A percentile compares a stretch with the other conserved stretches of the same genome.
phyloP scores from a whole-genome alignment of 2,797 vertebrate genomes.

The Hirundo rustica region DNA sequence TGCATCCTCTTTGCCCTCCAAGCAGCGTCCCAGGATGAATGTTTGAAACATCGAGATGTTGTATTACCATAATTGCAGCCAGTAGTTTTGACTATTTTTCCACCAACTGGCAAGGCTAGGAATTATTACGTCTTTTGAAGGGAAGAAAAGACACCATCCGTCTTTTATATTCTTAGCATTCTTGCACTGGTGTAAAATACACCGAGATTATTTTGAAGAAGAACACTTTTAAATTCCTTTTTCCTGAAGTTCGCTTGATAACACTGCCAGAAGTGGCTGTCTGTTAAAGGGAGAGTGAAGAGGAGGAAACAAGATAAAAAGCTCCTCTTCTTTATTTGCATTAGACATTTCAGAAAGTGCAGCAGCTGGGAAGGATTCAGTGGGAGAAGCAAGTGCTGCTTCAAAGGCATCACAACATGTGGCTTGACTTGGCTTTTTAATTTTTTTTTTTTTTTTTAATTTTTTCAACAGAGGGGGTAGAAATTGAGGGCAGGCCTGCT shows the following conservation, averaged over 20 bases:
- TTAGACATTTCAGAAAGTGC: not conserved
- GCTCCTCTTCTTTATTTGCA: constrained; percentile 7
- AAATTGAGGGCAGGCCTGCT: not conserved
- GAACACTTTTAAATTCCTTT: constrained; percentile 24
- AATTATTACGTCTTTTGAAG: constrained; percentile 15
- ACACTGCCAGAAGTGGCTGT: not conserved
- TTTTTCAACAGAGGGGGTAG: not conserved
- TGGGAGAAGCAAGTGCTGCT: not conserved
- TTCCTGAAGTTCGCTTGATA: constrained; percentile 9
- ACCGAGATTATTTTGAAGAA: constrained; percentile 31
- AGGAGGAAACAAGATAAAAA: constrained; percentile 43
- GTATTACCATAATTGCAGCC: constrained; percentile 5
- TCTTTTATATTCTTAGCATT: constrained; percentile 22
- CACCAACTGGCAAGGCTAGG: not conserved
- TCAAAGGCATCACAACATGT: not conserved
- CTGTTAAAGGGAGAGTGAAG: not conserved
- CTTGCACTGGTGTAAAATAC: constrained; percentile 26
- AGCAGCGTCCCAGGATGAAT: not conserved
- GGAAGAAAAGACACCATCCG: not conserved
- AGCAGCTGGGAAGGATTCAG: not conserved
- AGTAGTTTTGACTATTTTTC: not conserved
- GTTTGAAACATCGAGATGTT: not conserved
- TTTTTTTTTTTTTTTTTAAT: not conserved
- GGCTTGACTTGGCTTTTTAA: not conserved
- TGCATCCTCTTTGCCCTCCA: not conserved